Evolutionary conservation across 2,113 vertebrate species (phyloP).

Genomic region (Narcine bancroftii): DNA sequence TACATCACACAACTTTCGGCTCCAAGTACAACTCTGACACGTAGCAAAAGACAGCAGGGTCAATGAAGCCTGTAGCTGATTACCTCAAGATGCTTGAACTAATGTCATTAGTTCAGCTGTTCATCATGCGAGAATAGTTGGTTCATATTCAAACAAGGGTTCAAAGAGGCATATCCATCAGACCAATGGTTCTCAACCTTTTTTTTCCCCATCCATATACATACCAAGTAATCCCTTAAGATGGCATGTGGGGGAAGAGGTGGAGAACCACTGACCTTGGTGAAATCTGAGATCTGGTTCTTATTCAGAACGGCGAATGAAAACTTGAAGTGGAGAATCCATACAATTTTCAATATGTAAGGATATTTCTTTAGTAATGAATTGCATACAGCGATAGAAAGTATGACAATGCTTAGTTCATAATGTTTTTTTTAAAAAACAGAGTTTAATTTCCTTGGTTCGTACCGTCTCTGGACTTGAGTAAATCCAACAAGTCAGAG

Average conservation of each 20-base stretch:
- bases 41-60: background rate
- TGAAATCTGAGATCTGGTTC: constrained; percentile 22
- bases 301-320: background rate
- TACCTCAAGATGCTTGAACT: constrained; percentile 20
- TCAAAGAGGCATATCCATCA: constrained; percentile 26
- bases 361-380: background rate
- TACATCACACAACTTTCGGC: background rate
- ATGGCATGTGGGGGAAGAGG: too few relatives aligned
- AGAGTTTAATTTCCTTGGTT: background rate
- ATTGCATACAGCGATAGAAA: background rate
- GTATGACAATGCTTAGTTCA: background rate
- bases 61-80: constrained; percentile 18
- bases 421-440: background rate
- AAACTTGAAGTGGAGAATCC: background rate
- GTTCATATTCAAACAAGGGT: background rate
- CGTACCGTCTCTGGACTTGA: background rate
- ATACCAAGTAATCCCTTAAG: too few relatives aligned
- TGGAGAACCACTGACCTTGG: too few relatives aligned
- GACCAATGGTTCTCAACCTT: too few relatives aligned
- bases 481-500: background rate
- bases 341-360: constrained; percentile 27
- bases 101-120: constrained; percentile 18
- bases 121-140: background rate
- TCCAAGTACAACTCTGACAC: background rate
- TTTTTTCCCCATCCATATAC: too few relatives aligned